Percentiles rank a stretch among this genome's conserved stretches.
Conservation (phyloP, 2,888 invertebrate genomes). For the Teinopalpus imperialis region DNA sequence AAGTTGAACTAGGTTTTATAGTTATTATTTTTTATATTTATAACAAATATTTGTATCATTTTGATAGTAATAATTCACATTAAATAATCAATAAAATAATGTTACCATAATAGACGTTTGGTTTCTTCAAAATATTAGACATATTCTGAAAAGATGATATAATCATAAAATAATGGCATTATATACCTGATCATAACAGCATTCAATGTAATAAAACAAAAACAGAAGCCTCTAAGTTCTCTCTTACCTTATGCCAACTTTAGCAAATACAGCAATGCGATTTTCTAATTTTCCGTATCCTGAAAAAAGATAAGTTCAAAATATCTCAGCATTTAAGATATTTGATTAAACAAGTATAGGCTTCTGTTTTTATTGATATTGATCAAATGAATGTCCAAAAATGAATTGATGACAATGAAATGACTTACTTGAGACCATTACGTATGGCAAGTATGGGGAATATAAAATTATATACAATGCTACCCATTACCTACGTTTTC, state of each 20-base stretch:
- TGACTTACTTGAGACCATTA: no score
- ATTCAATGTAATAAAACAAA: slow-evolving; percentile 38
- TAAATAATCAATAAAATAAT: background rate
- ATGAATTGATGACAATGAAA: slow-evolving; percentile 29
- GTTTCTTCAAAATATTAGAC: slow-evolving; percentile 44
- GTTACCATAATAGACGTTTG: background rate
- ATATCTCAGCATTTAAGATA: background rate
- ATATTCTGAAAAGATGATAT: slow-evolving; percentile 41
- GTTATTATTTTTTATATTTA: no score
- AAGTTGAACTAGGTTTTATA: no score
- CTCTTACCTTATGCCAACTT: slow-evolving; percentile 51
- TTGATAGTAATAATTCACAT: no score
- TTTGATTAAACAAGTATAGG: slow-evolving; percentile 2
- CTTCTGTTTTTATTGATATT: slow-evolving; percentile 21
- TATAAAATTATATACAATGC: slow-evolving; percentile 2
- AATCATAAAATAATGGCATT: slow-evolving; percentile 36
- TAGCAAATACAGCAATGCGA: slow-evolving; percentile 72
- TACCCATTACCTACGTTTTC: background rate
- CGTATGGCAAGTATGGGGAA: slow-evolving; percentile 2
- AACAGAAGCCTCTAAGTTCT: slow-evolving; percentile 60
- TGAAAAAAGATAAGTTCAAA: slow-evolving; percentile 47
- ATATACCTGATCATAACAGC: slow-evolving; percentile 37
- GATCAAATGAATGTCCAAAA: slow-evolving; percentile 6
- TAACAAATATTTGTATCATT: no score
- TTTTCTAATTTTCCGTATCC: slow-evolving; percentile 71